These are phyloP conservation scores for Perdita meconis DNA, from an alignment of 2,888 invertebrate species.

Conservation along the genomic window DNA sequence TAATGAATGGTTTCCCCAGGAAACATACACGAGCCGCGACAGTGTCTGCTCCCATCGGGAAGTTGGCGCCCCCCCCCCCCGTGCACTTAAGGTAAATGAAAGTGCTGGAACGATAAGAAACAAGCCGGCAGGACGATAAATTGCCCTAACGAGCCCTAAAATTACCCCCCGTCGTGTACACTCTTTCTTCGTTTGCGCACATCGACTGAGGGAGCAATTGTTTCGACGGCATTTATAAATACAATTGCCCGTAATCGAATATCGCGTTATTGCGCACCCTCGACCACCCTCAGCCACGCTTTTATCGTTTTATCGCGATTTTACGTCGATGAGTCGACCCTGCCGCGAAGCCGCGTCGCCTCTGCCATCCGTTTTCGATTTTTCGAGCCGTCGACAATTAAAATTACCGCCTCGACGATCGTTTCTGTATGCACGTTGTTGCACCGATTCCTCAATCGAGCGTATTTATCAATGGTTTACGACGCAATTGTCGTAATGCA, in stretches of 20 bases:
- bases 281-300: not conserved
- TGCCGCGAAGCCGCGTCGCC: not conserved
- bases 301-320: not conserved
- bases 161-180: constrained; percentile 11
- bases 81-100: not conserved
- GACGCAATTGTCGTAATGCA: not conserved
- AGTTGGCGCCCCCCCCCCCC: not conserved
- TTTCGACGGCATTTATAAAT: constrained; percentile 15
- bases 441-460: too few relatives aligned
- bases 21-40: not conserved
- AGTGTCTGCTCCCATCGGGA: not conserved
- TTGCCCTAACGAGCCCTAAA: constrained; percentile 20
- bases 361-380: not conserved
- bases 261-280: not conserved
- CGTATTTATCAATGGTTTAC: not conserved
- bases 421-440: too few relatives aligned
- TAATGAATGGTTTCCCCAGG: not conserved
- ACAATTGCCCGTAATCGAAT: constrained; percentile 2
- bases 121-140: constrained; percentile 8
- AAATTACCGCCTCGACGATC: not conserved
- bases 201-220: constrained; percentile 21
- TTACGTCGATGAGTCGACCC: not conserved
- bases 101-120: not conserved
- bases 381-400: not conserved
- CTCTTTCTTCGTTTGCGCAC: constrained; percentile 4